These are phyloP conservation scores for Irena cyanogastra DNA, from an alignment of 2,113 vertebrate genomes.

Conservation along the genomic window DNA sequence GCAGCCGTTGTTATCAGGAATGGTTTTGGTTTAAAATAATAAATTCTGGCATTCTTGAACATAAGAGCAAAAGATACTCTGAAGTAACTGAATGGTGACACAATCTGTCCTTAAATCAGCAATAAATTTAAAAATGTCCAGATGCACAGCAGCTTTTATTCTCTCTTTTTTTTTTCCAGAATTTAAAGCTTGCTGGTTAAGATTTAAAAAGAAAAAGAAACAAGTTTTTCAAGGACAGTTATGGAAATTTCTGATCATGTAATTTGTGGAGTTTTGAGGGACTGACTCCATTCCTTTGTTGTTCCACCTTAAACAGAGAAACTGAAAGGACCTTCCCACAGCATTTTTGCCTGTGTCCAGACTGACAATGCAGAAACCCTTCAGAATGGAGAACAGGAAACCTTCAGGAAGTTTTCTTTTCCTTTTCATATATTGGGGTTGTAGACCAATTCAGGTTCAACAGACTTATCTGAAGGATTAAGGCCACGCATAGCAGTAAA, in stretches of 20 bases:
- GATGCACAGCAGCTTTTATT: not conserved
- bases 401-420: not conserved
- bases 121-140: not conserved
- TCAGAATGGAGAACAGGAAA: conserved; percentile 11
- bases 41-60: not conserved
- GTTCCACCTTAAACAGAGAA: not conserved
- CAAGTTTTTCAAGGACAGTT: not conserved
- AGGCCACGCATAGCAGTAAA: not conserved
- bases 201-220: not conserved
- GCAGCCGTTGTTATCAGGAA: not conserved
- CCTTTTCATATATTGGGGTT: not conserved
- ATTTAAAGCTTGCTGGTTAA: not conserved
- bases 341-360: not conserved
- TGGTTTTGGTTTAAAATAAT: not conserved
- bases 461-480: not conserved
- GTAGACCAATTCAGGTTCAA: not conserved
- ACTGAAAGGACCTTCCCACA: not conserved
- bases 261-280: not conserved
- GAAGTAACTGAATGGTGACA: not conserved
- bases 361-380: not conserved
- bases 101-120: not conserved
- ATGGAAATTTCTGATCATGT: not conserved
- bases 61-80: not conserved
- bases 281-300: not conserved
- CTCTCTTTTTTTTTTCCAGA: not conserved